Evolutionary conservation across 2,113 vertebrate genomes (phyloP).

Genomic region (Tupaia tana): DNA sequence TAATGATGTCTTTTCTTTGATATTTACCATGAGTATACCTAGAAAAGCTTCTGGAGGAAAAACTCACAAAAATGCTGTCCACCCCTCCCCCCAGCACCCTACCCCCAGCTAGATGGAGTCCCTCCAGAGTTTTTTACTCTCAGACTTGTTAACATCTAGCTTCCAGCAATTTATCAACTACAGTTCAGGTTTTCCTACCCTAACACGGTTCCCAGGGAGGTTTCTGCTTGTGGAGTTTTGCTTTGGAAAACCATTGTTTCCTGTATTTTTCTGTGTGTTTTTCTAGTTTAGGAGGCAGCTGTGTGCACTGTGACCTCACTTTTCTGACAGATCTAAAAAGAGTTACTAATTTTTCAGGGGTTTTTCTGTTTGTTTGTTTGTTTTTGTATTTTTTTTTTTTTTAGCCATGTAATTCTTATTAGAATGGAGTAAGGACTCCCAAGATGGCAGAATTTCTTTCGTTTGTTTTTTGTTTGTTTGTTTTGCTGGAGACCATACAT

Average conservation of each 20-base stretch:
- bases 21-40: neutral
- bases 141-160: neutral
- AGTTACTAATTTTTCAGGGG: neutral
- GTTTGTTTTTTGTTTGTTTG: no score
- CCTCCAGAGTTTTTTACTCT: neutral
- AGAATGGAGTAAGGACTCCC: neutral
- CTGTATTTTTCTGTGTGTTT: neutral
- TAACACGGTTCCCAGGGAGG: neutral
- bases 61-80: neutral
- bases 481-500: no score
- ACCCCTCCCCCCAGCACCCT: no score
- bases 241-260: neutral
- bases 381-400: no score
- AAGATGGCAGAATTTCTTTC: no score
- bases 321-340: neutral
- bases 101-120: no score
- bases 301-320: neutral
- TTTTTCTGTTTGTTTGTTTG: no score
- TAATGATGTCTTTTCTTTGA: neutral
- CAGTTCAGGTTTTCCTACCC: neutral
- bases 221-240: neutral
- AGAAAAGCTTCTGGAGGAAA: neutral
- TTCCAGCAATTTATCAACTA: neutral
- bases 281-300: neutral
- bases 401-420: neutral